These are phyloP conservation scores for Montipora cactus DNA, from an alignment of 64 coral and sea anemone species.

Conservation along the genomic window DNA sequence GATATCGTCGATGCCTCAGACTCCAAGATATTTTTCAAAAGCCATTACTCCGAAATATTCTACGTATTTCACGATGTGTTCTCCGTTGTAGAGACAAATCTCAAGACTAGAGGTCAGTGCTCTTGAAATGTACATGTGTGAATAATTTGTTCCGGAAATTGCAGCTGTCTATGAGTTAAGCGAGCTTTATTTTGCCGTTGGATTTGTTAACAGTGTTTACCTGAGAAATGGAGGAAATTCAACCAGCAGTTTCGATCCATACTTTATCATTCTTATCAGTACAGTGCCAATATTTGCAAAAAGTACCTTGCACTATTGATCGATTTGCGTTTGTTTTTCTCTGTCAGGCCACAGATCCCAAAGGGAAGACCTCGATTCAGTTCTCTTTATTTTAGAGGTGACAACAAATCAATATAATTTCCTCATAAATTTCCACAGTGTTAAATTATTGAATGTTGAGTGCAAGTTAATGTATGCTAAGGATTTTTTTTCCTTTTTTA, in stretches of 20 bases:
- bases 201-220: background rate
- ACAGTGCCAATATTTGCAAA: background rate
- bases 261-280: background rate
- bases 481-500: too few relatives aligned
- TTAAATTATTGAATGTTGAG: too few relatives aligned
- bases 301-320: background rate
- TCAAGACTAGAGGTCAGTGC: constrained; percentile 91
- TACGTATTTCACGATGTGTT: constrained; percentile 98
- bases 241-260: background rate
- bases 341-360: constrained; percentile 85
- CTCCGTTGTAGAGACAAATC: constrained; percentile 84
- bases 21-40: constrained; percentile 89
- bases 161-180: background rate
- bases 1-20: constrained; percentile 87
- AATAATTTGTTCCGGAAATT: constrained; percentile 15
- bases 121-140: background rate
- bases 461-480: too few relatives aligned
- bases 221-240: background rate
- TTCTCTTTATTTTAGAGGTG: constrained; percentile 96
- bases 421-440: background rate
- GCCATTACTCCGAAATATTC: constrained; percentile 94
- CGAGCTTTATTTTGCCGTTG: background rate
- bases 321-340: constrained; percentile 23
- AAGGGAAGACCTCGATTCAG: constrained; percentile 92
- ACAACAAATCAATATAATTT: background rate